Conservation (phyloP, 2,797 vertebrate genomes). For the Anguilla pacifica region DNA sequence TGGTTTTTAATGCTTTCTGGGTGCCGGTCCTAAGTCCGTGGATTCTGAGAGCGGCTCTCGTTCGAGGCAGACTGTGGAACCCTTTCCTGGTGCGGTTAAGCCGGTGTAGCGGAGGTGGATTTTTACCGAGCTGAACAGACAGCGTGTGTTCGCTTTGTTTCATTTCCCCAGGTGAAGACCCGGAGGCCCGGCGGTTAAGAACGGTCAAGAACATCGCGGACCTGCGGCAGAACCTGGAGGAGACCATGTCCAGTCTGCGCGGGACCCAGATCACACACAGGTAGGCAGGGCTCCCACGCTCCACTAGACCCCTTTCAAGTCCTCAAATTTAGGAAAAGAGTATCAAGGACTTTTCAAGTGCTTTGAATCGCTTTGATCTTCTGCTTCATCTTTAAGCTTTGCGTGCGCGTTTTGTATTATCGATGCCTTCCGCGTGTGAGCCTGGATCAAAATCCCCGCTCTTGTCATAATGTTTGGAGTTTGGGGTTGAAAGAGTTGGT, state of each 20-base stretch:
- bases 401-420: not conserved
- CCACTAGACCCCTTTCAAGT: not conserved
- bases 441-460: not conserved
- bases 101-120: not conserved
- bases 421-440: not conserved
- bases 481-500: not conserved
- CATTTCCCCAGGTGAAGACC: slow-evolving; percentile 81
- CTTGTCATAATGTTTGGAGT: not conserved
- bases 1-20: not conserved
- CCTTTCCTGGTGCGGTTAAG: not conserved
- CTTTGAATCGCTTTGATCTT: not conserved
- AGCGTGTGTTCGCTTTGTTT: not conserved
- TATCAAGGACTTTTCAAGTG: not conserved
- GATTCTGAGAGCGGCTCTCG: not conserved
- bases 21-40: not conserved
- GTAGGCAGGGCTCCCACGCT: slow-evolving; percentile 59
- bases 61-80: not conserved
- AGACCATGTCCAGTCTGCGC: slow-evolving; percentile 95
- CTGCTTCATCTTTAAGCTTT: not conserved
- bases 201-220: slow-evolving; percentile 97
- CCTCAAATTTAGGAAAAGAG: not conserved
- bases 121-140: not conserved
- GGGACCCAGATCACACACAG: slow-evolving; percentile 97
- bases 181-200: slow-evolving; percentile 86
- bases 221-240: slow-evolving; percentile 93